Evolutionary conservation across 2,797 vertebrate genomes (phyloP), one percentile per base, ranked within the genome.

Genomic region (Tokudaia muenninki): DNA sequence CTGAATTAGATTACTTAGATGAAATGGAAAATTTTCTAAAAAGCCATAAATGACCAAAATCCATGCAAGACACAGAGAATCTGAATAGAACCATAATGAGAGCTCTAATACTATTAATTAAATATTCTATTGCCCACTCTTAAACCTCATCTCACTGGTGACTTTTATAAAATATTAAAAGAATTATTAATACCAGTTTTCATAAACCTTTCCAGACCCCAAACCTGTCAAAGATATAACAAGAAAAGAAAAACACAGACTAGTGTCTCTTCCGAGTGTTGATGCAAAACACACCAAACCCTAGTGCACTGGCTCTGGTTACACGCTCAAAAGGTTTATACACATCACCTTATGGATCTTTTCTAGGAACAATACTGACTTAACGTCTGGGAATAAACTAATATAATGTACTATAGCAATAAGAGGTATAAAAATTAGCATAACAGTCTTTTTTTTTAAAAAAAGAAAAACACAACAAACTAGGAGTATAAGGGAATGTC

Each of bases 1-100:
- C 59, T 80, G 84, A 95, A 90, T 92, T 87, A 82, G n/a, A 91
- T 87, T 90, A 91, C 14, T 86, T 86, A 89, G 55, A 96, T 74
- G 41, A 95, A 90, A 88, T 50, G 63, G 67, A 81, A 75, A 77
- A 80, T 50, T 52, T 80, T 65, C 26, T 84, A 90, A 34, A 92
- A 92, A 94, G 52, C 63, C 50, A 81, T 37, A 94, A 95, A 72
- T 63, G 80, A 75, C 13, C 77, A 94, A 95, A 80, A 94, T 57
- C 57, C 47, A 57, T 88, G 8, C n/a, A 94, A 95, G 83, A 89
- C 67, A 87, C 21, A 37, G 72, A 92, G 86, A 92, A 90, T 59
- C 21, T 87, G 41, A 95, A 80, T 67, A 92, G 24, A 92, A 44
- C 37, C 61, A 57, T 47, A 92, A 47, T 7, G 83, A 92, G 59